Percentiles rank a stretch among this genome's conserved stretches.
Conservation (phyloP, 1,140 invertebrate species). For the Catajapyx aquilonaris region DNA sequence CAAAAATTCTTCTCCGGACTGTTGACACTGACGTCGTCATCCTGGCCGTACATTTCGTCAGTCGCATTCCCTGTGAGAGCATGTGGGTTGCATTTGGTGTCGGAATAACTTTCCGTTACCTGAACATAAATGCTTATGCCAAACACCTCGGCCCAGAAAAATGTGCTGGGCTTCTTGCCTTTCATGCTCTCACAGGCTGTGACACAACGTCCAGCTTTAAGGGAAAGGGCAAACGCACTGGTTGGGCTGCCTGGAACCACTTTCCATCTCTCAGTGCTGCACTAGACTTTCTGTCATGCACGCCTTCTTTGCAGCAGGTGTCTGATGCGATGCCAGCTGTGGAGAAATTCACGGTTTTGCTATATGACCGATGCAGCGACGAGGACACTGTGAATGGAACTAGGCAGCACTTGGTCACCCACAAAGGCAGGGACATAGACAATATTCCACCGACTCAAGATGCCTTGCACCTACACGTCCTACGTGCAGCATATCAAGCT, state of each 20-base stretch:
- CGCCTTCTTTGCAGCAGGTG: too few species aligned
- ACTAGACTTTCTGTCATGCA: too few species aligned
- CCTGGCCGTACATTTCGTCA: constrained; percentile 6
- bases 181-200: not conserved
- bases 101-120: not conserved
- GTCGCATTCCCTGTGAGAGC: not conserved
- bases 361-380: too few species aligned
- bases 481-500: too few species aligned
- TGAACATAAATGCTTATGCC: not conserved
- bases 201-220: not conserved
- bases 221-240: not conserved
- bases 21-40: constrained; percentile 15
- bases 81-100: not conserved
- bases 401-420: too few species aligned
- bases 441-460: too few species aligned
- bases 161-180: not conserved
- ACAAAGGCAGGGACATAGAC: too few species aligned
- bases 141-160: not conserved
- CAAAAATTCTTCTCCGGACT: constrained; percentile 8
- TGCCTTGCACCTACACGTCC: too few species aligned
- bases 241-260: not conserved
- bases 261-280: too few species aligned
- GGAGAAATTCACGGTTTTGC: too few species aligned
- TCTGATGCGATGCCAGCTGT: too few species aligned
- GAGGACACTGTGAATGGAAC: too few species aligned